Evolutionary conservation across 1,140 invertebrate species (phyloP), one percentile per base, ranked within the genome.

Genomic region (Temnothorax nylanderi): DNA sequence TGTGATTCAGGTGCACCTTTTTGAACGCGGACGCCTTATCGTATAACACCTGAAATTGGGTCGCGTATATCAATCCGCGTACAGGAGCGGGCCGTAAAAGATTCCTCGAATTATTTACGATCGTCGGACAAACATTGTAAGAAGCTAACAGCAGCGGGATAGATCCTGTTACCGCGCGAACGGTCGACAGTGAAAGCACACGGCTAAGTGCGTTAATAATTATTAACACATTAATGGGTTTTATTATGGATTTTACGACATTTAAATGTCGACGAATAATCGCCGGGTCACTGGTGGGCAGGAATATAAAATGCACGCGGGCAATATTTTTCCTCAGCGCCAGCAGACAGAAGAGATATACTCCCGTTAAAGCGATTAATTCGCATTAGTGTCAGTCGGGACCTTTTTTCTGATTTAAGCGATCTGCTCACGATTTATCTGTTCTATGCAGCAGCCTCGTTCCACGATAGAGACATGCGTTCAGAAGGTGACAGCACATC

Each of bases 31-130:
- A 71, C 71, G 21, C 54, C 37, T 89, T 89, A 89, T 87, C 88
- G 65, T 10, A n/a, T 13, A 72, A 49, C 74, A 87, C 65, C 47
- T 58, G 56, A 77, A 89, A 89, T 87, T 87, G 26, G 88, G 86
- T 72, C 88, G 49, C 62, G 26, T 62, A 34, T 69, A 81, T 69
- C 69, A 54, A 62, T 88, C 67, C 54, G 32, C 47, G 72, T 18
- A 26, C 34, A 47, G 26, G 26, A n/a, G 49, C 47, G 49, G 26
- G 2, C 37, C 54, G 41, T 64, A 47, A 84, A 74, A 74, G 44
- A 75, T 49, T 60, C 16, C 26, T 34, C 69, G 41, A 75, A 60
- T 84, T 84, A 60, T 84, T 84, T 60, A 82, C 78, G 51, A 74
- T 60, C 56, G 51, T 26, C 37, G 51, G 56, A 26, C 41, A 10